Percentiles rank a stretch among this genome's conserved stretches.
Evolutionary conservation across 2,888 invertebrate genomes (phyloP).

Genomic region (Steinernema scapterisci): DNA sequence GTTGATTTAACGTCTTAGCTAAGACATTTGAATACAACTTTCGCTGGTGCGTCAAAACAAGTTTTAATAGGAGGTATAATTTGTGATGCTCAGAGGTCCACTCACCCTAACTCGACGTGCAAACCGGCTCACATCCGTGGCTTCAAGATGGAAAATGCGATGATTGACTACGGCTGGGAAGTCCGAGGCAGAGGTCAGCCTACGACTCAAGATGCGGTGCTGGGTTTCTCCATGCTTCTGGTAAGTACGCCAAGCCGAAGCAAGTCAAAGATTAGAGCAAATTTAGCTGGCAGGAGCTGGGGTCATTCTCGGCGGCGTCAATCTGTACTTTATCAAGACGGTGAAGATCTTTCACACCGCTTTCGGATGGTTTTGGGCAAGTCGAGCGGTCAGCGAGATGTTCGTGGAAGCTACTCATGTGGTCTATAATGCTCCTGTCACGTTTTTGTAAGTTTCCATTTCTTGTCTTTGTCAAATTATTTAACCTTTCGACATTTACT

Average conservation of each 20-base stretch:
- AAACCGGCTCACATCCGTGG: no score
- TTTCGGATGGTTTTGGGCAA: constrained; percentile 19
- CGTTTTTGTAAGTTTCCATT: not conserved
- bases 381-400: not conserved
- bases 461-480: no score
- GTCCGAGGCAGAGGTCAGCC: not conserved
- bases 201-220: not conserved
- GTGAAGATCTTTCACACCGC: constrained; percentile 10
- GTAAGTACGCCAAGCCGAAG: not conserved
- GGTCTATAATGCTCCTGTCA: not conserved
- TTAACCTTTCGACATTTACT: no score
- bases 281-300: not conserved
- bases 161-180: no score
- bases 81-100: no score
- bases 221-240: not conserved
- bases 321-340: constrained; percentile 8
- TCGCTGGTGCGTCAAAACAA: no score
- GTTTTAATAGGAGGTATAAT: no score
- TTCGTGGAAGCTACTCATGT: not conserved
- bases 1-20: no score
- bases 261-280: not conserved
- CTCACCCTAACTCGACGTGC: no score
- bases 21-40: no score
- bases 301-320: not conserved
- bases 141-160: no score